Base-by-base conservation (phyloP, 1,140 invertebrate genomes). In the Adelges cooleyi region DNA sequence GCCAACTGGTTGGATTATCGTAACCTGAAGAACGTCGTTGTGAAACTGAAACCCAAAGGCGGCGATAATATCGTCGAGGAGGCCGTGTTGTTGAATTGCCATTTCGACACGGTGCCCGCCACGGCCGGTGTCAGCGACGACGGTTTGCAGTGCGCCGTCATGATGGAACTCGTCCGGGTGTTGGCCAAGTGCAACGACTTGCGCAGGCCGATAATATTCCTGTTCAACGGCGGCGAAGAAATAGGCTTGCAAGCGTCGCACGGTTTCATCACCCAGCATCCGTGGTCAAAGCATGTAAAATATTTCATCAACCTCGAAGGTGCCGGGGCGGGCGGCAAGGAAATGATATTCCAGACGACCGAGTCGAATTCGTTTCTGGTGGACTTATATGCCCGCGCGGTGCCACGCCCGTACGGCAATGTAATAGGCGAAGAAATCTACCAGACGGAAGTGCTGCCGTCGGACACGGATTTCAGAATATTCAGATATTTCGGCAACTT, bases 141-240 rank as follows among this genome's bases (percentile, higher is more conserved):
- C 75, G 84, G 79, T n/a, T 80, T 87, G 3, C 86, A 84, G 68
- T 89, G 88, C 75, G 82, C 81, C 2, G 79, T 82, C 2, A 87
- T 89, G 85, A 71, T 87, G 42, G 88, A 90, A 74, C 74, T 83
- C 0, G 69, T 90, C 2, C 73, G 79, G 46, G 80, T 81, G 46
- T 72, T 92, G 5, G 79, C 86, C 0, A 81, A 83, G 65, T 73
- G 78, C 25, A 69, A 70, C 8, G 76, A 80, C 6, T 75, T 90
- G 6, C 77, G 75, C 67, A 75, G 80, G 65, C 79, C 79, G 53
- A 75, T 90, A 1, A 77, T 90, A 33, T 90, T 91, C 71, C 74
- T 89, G 0, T 90, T 90, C 70, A 90, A 91, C 72, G 87, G 87
- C 18, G 87, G 85, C n/a, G 86, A 87, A 74, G 86, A 89, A 73